A percentile compares a stretch with the other conserved stretches of the same genome.
Evolutionary conservation across 2,888 invertebrate genomes (phyloP).

Genomic region (Polymixis lichenea): DNA sequence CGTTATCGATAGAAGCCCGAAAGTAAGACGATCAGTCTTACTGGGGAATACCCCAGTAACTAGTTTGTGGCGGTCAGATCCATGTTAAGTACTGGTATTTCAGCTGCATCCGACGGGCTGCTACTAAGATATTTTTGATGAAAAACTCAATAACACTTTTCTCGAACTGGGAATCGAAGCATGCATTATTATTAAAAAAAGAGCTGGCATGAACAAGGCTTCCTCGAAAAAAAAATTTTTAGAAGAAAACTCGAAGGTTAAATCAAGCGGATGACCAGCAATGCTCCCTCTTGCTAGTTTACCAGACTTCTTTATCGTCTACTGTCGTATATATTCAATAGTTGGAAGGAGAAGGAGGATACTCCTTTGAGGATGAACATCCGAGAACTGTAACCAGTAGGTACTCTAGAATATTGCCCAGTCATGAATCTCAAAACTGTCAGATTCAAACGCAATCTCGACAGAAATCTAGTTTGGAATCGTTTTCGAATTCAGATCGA

Average conservation of each 20-base stretch:
- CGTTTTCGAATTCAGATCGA: conserved; percentile 23
- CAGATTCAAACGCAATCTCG: conserved; percentile 18
- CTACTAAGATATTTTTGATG: neutral
- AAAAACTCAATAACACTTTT: neutral
- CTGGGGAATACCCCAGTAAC: too few species aligned
- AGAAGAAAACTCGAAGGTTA: neutral
- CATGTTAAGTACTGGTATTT: too few species aligned
- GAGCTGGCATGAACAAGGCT: neutral
- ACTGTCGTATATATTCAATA: neutral
- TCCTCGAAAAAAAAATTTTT: neutral
- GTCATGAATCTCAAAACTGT: neutral
- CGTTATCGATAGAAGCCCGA: too few species aligned
- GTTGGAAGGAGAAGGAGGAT: too few species aligned
- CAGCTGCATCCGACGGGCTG: too few species aligned
- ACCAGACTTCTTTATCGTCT: neutral
- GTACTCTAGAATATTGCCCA: neutral
- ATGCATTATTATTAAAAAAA: neutral
- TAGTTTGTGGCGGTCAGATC: too few species aligned
- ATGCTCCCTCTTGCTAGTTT: neutral
- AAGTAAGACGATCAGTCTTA: too few species aligned
- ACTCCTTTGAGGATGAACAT: neutral
- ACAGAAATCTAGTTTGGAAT: conserved; percentile 15
- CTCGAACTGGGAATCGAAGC: too few species aligned
- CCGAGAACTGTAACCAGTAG: neutral
- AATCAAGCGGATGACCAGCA: neutral